Base-by-base conservation (phyloP, 2,113 vertebrate genomes). In the Macaca mulatta region DNA sequence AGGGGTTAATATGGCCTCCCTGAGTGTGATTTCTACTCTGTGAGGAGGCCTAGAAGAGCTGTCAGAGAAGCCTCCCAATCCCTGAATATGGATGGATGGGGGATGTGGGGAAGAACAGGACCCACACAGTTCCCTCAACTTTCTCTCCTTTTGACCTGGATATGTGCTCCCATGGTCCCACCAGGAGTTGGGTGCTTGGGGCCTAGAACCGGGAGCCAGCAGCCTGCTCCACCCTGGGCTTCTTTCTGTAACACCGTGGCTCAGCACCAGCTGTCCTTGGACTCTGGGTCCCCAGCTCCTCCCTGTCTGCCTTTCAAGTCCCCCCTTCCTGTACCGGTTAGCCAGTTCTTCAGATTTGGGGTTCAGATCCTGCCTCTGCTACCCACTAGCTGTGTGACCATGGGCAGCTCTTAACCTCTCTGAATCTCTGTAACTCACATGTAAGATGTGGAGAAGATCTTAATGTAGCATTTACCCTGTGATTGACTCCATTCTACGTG, bases 291-390 rank as follows among this genome's bases (percentile, higher is more conserved):
- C 81, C 23, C 12, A 61, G 35, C 18, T 74, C 52, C 38, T 97
- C 61, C 61, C 86, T 30, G 1, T 80, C 85, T 95, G 38, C 72
- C 40, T 80, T 89, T 82, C 16, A 93, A 57, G 43, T n/a, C 3
- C 43, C 10, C 30, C 9, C 17, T 81, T 10, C 40, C 18, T 67
- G 14, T 4, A 8, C 3, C 50, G 14, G 14, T 86, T 90, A 92
- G 55, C 64, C 55, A 96, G 55, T 40, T 92, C 64, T 92, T 90
- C 55, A 89, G 72, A 84, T 91, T 40, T 80, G 52, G 69, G 32
- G 59, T 83, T 93, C 22, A 89, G 40, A 90, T 77, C 32, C 78
- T 75, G 48, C 79, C 59, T 82, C 35, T 64, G 38, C 57, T 23
- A 45, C 90, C 77, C 52, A 70, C n/a, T 86, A 38, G 67, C 77